Evolutionary conservation across 2,113 vertebrate species (phyloP), one percentile per base, ranked within the genome.

Genomic region (Colossoma macropomum): DNA sequence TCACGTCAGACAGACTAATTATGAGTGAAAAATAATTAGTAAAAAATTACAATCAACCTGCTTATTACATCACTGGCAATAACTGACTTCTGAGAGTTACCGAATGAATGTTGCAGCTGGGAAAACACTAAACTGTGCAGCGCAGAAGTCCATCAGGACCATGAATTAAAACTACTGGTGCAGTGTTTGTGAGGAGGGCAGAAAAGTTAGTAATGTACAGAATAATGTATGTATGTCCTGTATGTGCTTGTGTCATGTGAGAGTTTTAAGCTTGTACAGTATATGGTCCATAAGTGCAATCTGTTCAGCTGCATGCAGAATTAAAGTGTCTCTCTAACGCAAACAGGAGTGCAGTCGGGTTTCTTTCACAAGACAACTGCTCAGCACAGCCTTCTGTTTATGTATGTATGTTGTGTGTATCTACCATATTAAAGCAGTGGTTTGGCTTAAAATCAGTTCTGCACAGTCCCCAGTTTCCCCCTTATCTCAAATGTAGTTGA

Each of bases 241-340:
- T 79, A 54, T 50, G 41, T 65, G 59, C 41, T 74, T 23, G 28
- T 72, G 70, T 30, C 28, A 34, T 81, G 70, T 27, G 38, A 72
- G 71, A 72, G 71, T 75, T 23, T 56, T 23, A 21, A 48, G 25
- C 60, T 25, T 72, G 79, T 73, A 74, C 54, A 60, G 68, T 62
- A 60, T 45, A 45, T 11, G 41, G 59, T n/a, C 54, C 54, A 59
- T 59, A 23, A 59, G 45, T 81, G 79, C 48, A 34, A 50, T 65
- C 70, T 81, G 70, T 81, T 27, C 28, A 52, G 25, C 59, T 63
- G 79, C 79, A 81, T 81, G 79, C 70, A 65, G 41, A 63, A 81
- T 32, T 74, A 81, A 81, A 81, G 4, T 5, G 10, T 50, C 1
- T 72, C 34, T 56, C 54, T 71, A 70, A 70, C 68, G 32, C 30